Conservation (phyloP, 2,888 invertebrate genomes). For the Spilosoma lubricipeda region DNA sequence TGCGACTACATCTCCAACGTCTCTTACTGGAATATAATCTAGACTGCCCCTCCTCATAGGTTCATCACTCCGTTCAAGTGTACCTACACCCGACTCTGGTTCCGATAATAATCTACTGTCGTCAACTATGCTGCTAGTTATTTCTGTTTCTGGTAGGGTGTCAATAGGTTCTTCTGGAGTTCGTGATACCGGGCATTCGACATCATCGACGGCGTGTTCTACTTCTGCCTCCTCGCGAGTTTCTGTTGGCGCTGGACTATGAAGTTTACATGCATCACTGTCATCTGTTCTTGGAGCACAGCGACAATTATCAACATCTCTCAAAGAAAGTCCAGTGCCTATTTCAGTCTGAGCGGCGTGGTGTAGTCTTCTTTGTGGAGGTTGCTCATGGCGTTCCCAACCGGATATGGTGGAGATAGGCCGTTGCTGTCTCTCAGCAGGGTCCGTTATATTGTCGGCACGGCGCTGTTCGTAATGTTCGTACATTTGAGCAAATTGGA, state of each 20-base stretch:
- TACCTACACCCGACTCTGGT: constrained; percentile 77
- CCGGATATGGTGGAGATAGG: constrained; percentile 99
- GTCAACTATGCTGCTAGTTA: constrained; percentile 56
- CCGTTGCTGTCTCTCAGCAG: constrained; percentile 95
- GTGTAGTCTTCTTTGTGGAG: constrained; percentile 41
- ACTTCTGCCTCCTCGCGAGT: constrained; percentile 61
- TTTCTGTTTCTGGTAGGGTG: constrained; percentile 23
- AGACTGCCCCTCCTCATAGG: constrained; percentile 77
- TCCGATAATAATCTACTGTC: constrained; percentile 74
- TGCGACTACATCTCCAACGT: constrained; percentile 74
- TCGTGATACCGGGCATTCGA: constrained; percentile 25
- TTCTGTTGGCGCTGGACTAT: constrained; percentile 69
- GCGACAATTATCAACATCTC: constrained; percentile 78
- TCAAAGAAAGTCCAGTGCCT: constrained; percentile 75
- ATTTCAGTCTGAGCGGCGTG: constrained; percentile 83
- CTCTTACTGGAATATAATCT: constrained; percentile 83
- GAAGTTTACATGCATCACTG: constrained; percentile 86
- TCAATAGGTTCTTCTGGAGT: constrained; percentile 22
- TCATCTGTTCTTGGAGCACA: constrained; percentile 61
- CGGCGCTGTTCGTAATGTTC: constrained; percentile 97
- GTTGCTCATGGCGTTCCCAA: constrained; percentile 89
- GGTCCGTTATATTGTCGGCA: constrained; percentile 98
- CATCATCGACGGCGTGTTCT: constrained; percentile 72
- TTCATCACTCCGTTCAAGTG: constrained; percentile 73
- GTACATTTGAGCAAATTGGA: constrained; percentile 99